Evolutionary conservation across 2,797 vertebrate genomes (phyloP).

Genomic region (Xiphorhynchus erythropygius): DNA sequence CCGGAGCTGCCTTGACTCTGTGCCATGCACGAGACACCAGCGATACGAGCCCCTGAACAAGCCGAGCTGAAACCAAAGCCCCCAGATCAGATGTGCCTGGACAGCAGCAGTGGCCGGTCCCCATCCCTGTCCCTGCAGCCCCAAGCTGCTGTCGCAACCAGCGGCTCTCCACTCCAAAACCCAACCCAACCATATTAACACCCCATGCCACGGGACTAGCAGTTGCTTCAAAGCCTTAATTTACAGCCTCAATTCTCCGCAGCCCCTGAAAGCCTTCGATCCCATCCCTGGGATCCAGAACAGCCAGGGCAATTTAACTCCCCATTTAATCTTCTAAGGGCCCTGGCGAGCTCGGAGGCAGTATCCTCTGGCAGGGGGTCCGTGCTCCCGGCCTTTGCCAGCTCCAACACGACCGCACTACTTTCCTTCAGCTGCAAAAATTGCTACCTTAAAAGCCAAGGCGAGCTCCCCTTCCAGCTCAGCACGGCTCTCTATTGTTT

Average conservation of each 20-base stretch:
- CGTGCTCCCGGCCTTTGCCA: fast-evolving
- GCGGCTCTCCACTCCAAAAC: fast-evolving
- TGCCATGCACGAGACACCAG: conserved; percentile 11
- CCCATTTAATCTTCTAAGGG: conserved; percentile 7
- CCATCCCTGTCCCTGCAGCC: neutral
- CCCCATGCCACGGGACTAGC: neutral
- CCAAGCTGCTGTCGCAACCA: neutral
- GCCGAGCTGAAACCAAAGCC: neutral
- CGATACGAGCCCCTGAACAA: neutral
- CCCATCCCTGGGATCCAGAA: neutral
- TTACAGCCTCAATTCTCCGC: neutral
- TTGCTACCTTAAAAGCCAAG: neutral
- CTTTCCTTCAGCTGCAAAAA: neutral
- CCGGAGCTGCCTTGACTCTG: neutral
- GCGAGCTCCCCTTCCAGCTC: neutral
- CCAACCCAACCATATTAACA: neutral
- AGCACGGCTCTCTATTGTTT: neutral
- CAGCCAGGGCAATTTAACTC: neutral
- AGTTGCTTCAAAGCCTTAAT: conserved; percentile 25
- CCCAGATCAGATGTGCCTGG: neutral
- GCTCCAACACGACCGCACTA: fast-evolving
- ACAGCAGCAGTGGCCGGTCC: fast-evolving
- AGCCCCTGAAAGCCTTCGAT: neutral
- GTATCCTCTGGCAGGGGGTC: fast-evolving
- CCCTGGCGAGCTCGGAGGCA: neutral